Evolutionary conservation across 2,797 vertebrate genomes (phyloP).

Genomic region (Chaunax sp.): DNA sequence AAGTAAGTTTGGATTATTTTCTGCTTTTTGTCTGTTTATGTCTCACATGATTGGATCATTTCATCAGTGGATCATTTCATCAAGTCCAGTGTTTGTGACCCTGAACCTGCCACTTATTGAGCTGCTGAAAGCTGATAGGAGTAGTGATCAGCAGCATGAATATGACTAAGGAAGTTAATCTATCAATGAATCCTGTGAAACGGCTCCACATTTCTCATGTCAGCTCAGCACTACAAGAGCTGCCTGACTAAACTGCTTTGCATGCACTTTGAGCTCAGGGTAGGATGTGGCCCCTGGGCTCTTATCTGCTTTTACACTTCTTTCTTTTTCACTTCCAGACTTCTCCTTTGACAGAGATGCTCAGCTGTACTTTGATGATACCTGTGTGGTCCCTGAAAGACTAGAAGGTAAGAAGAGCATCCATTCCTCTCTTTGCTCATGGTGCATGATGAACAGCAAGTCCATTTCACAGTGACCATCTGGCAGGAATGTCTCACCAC

Average conservation of each 20-base stretch:
- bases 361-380: conserved; percentile 93
- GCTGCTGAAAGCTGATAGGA: background rate
- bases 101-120: background rate
- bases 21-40: conserved; percentile 5
- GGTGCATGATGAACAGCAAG: conserved; percentile 52
- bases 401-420: conserved; percentile 87
- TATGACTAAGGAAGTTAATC: too few species aligned
- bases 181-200: too few species aligned
- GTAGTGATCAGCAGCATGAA: conserved; percentile 35
- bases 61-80: too few species aligned
- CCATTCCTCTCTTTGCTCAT: conserved; percentile 20
- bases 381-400: conserved; percentile 94
- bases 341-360: conserved; percentile 93
- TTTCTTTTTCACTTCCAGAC: conserved; percentile 71
- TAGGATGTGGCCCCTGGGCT: background rate
- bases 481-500: conserved; percentile 68
- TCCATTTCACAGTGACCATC: conserved; percentile 50
- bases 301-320: background rate
- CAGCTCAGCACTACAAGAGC: too few species aligned
- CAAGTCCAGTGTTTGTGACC: conserved; percentile 11
- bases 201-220: too few species aligned
- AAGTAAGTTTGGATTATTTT: conserved; percentile 80
- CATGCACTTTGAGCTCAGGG: conserved; percentile 33
- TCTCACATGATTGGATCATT: conserved; percentile 7
- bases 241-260: conserved; percentile 25